A percentile compares a stretch with the other conserved stretches of the same genome.
phyloP scores from a whole-genome alignment of 2,797 vertebrate genomes.

The Propithecus deckenii region DNA sequence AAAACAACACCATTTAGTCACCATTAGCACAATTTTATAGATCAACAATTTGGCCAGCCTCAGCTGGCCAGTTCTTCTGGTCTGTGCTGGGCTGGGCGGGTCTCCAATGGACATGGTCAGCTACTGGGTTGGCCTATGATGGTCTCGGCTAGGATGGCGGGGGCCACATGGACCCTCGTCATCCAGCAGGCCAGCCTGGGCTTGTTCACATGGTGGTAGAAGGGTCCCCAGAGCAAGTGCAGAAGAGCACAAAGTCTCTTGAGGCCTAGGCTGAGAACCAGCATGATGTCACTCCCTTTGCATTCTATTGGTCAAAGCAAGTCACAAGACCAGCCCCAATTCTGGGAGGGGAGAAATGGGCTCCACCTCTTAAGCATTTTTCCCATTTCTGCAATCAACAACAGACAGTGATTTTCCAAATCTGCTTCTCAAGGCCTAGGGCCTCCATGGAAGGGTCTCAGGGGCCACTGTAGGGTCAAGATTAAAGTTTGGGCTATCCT shows the following conservation, averaged over 20 bases:
- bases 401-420: background rate
- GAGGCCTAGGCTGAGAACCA: background rate
- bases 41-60: background rate
- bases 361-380: background rate
- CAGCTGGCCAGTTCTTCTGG: background rate
- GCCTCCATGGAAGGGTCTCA: background rate
- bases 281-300: background rate
- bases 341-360: background rate
- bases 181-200: background rate
- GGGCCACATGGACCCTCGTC: background rate
- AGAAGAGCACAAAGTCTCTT: background rate
- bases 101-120: background rate
- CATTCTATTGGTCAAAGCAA: background rate
- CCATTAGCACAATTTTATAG: background rate
- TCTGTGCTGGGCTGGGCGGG: background rate
- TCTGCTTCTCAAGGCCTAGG: background rate
- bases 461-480: background rate
- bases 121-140: background rate
- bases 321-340: too few relatives aligned
- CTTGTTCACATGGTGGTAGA: background rate
- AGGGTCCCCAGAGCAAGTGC: background rate
- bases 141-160: background rate
- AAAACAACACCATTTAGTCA: background rate
- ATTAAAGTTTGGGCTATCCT: background rate
- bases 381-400: background rate